Percentiles rank a stretch among this genome's conserved stretches.
Conservation (phyloP, 1,140 invertebrate genomes). For the Drosophila simulans region DNA sequence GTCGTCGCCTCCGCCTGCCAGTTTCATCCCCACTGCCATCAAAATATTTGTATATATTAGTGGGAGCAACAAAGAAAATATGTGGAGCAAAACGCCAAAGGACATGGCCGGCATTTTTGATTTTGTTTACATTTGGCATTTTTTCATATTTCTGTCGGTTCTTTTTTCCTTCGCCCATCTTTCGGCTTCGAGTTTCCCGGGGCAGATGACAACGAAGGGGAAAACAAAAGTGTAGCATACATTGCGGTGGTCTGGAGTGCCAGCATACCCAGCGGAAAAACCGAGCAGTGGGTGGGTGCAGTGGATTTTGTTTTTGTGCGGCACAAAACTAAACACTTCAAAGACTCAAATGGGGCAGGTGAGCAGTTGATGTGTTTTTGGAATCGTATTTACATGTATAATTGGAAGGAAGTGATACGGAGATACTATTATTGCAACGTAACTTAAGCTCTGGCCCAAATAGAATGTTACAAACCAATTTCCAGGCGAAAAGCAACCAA, state of each 20-base stretch:
- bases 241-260: conserved; percentile 5
- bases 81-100: conserved; percentile 57
- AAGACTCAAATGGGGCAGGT: not conserved
- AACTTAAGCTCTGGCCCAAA: not conserved
- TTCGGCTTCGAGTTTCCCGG: not conserved
- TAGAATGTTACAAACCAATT: not conserved
- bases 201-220: conserved; percentile 7
- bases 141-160: conserved; percentile 19
- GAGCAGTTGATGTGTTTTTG: not conserved
- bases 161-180: conserved; percentile 3
- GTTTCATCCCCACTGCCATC: conserved; percentile 15
- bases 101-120: conserved; percentile 61
- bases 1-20: not conserved
- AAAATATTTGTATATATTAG: conserved; percentile 51
- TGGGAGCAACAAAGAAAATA: conserved; percentile 26
- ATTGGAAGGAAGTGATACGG: not conserved
- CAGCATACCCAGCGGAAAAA: not conserved
- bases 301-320: not conserved
- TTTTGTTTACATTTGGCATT: conserved; percentile 58
- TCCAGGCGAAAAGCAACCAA: not conserved
- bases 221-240: conserved; percentile 27
- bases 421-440: too few relatives aligned
- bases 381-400: conserved; percentile 3
- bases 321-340: not conserved
- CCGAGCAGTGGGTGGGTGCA: too few relatives aligned